Evolutionary conservation across 1,140 invertebrate species (phyloP).

Genomic region (Diabrotica virgifera): DNA sequence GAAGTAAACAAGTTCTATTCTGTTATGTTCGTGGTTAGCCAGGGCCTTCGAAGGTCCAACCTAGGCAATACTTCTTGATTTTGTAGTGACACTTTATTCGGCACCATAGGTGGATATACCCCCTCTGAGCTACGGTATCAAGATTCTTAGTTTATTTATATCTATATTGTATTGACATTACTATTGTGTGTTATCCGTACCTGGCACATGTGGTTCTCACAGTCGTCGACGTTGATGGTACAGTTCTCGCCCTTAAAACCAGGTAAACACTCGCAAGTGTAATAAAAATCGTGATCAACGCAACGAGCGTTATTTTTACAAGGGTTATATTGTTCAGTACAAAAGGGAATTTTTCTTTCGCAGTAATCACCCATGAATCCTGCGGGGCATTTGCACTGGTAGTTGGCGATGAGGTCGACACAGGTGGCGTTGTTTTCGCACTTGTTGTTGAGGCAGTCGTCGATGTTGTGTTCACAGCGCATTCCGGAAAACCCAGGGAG

Average conservation of each 20-base stretch:
- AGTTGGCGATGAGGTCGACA: constrained; percentile 78
- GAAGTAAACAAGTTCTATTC: no score
- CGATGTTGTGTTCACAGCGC: constrained; percentile 87
- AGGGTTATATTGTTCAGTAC: constrained; percentile 84
- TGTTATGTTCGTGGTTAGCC: no score
- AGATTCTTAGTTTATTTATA: no score
- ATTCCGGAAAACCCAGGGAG: constrained; percentile 83
- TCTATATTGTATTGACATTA: no score
- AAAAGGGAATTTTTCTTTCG: constrained; percentile 91
- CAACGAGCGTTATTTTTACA: constrained; percentile 91
- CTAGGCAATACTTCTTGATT: no score
- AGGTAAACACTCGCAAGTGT: constrained; percentile 85
- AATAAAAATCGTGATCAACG: constrained; percentile 82
- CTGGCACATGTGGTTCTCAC: constrained; percentile 87
- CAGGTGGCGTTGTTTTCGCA: constrained; percentile 92
- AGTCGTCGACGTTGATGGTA: constrained; percentile 89
- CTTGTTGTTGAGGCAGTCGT: constrained; percentile 79
- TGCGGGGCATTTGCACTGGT: constrained; percentile 77
- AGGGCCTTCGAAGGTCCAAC: no score
- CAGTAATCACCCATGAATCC: constrained; percentile 89
- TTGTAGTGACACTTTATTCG: no score
- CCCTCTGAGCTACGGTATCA: no score
- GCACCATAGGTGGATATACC: no score
- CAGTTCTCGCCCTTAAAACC: constrained; percentile 94
- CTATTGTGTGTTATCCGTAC: constrained; percentile 50